phyloP scores from a whole-genome alignment of 1,140 invertebrate genomes.

The Plodia interpunctella region DNA sequence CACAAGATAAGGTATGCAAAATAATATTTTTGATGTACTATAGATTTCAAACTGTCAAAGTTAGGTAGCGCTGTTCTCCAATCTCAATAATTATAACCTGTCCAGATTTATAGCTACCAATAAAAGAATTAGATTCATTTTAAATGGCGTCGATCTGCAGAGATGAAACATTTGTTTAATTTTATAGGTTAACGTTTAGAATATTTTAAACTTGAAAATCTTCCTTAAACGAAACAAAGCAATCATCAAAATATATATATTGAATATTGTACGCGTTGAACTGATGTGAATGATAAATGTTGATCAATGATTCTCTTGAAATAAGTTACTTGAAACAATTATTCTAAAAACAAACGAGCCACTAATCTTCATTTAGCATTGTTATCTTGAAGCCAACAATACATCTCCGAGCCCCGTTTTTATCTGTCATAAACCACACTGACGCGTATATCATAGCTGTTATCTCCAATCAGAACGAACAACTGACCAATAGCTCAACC shows the following conservation, averaged over 20 bases:
- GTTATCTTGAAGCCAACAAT: constrained; percentile 14
- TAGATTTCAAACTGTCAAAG: background rate
- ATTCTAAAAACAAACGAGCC: background rate
- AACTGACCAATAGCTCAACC: constrained; percentile 14
- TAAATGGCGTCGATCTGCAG: background rate
- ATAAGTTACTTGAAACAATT: background rate
- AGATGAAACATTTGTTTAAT: background rate
- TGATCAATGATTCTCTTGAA: background rate
- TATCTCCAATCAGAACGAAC: constrained; percentile 22
- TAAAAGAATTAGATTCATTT: background rate
- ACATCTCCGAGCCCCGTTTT: constrained; percentile 12
- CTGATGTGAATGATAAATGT: too few species aligned
- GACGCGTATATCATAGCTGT: constrained; percentile 20
- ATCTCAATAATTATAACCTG: background rate
- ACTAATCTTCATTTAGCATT: constrained; percentile 10
- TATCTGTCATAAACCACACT: constrained; percentile 20
- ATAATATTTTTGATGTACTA: too few species aligned
- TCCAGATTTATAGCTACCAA: background rate
- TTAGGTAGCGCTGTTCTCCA: background rate
- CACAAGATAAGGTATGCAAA: too few species aligned
- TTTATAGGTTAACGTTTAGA: too few species aligned
- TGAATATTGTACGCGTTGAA: too few species aligned
- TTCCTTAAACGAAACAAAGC: too few species aligned
- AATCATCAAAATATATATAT: too few species aligned
- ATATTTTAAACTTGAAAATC: too few species aligned